Conservation (phyloP, 2,113 vertebrate genomes). For the Calidris pygmaea region DNA sequence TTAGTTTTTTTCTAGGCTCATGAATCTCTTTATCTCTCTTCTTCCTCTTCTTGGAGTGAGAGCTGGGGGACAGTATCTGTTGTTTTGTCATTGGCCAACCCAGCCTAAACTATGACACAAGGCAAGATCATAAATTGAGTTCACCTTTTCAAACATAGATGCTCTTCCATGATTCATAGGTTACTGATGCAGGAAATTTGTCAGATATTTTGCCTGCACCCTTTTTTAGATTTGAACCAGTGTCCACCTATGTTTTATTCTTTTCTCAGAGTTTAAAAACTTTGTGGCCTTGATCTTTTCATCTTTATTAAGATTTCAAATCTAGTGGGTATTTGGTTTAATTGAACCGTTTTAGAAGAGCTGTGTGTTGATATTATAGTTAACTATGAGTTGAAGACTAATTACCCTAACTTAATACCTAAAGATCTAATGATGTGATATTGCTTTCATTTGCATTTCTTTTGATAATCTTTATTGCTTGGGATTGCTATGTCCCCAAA, state of each 20-base stretch:
- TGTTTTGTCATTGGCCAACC: too few relatives aligned
- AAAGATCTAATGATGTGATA: constrained; percentile 48
- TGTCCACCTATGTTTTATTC: neutral
- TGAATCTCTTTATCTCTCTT: too few relatives aligned
- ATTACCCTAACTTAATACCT: constrained; percentile 53
- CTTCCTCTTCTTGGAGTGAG: too few relatives aligned
- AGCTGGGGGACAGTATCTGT: too few relatives aligned
- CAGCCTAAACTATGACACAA: neutral
- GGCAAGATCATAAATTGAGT: neutral
- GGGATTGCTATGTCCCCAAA: neutral
- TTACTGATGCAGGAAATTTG: neutral
- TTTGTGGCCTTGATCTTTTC: neutral
- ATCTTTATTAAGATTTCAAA: constrained; percentile 30
- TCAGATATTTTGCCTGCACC: neutral
- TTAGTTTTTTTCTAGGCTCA: too few relatives aligned
- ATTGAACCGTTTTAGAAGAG: constrained; percentile 14
- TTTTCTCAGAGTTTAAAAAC: neutral
- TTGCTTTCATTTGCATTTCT: constrained; percentile 26
- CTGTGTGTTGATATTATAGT: neutral
- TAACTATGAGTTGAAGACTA: neutral
- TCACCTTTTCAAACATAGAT: neutral
- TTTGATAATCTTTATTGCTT: constrained; percentile 31
- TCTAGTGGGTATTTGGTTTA: constrained; percentile 46
- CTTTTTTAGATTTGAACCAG: neutral
- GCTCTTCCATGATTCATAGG: neutral